phyloP scores from a whole-genome alignment of 2,113 vertebrate species.

The Bufo bufo region DNA sequence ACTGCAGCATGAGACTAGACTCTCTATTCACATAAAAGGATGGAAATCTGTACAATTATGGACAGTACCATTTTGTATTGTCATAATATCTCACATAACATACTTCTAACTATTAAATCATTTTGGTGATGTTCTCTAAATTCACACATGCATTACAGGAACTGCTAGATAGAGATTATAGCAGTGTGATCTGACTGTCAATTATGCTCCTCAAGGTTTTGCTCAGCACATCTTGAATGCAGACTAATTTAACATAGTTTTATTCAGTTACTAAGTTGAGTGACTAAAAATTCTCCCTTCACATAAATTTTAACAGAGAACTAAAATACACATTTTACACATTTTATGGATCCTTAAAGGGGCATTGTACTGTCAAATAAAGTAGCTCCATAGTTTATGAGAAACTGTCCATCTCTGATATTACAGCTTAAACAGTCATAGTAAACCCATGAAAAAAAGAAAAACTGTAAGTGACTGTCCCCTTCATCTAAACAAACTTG shows the following conservation, averaged over 20 bases:
- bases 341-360: not conserved
- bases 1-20: not conserved
- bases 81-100: not conserved
- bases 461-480: too few relatives aligned
- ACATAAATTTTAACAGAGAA: not conserved
- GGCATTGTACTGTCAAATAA: not conserved
- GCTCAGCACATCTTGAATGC: not conserved
- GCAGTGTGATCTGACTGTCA: conserved; percentile 42
- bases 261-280: not conserved
- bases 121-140: conserved; percentile 6
- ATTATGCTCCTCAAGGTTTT: conserved; percentile 32
- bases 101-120: not conserved
- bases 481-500: too few relatives aligned
- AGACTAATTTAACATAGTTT: conserved; percentile 20
- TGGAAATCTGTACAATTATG: not conserved
- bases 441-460: too few relatives aligned
- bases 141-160: not conserved
- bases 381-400: not conserved
- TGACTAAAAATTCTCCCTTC: not conserved
- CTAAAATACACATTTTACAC: not conserved
- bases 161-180: conserved; percentile 19
- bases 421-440: too few relatives aligned
- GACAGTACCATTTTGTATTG: conserved; percentile 10
- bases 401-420: too few relatives aligned
- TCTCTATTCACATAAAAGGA: not conserved